Percentiles rank a stretch among this genome's conserved stretches.
Conservation (phyloP, 2,113 vertebrate species). For the Mastomys natalensis region DNA sequence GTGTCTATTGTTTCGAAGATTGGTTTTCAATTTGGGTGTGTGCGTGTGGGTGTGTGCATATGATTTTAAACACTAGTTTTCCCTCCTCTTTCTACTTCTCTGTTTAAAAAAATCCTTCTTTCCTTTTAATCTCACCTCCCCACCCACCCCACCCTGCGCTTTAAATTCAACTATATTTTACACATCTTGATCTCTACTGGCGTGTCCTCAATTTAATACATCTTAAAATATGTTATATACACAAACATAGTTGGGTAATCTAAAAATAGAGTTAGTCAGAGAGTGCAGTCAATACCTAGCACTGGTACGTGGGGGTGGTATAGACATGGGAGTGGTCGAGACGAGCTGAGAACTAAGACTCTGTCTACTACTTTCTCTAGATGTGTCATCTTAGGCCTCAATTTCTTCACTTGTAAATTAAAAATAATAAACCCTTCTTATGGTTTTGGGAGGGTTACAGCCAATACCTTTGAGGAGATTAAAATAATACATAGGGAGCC, state of each 20-base stretch:
- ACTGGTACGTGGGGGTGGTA: too few relatives aligned
- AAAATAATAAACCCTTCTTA: background rate
- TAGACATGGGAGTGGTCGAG: too few relatives aligned
- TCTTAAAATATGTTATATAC: conserved; percentile 12
- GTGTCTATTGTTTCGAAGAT: background rate
- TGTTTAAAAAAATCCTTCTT: background rate
- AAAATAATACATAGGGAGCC: background rate
- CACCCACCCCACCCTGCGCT: background rate
- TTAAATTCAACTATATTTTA: background rate
- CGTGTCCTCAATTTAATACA: background rate
- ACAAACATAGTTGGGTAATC: background rate
- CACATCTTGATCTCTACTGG: background rate
- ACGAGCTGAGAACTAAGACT: background rate
- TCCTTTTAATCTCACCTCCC: background rate
- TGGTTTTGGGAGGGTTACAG: background rate
- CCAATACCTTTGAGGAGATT: background rate
- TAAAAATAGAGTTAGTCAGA: background rate
- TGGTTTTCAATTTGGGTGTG: background rate
- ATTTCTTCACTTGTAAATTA: background rate
- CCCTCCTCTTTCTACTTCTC: background rate
- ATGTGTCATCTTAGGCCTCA: background rate
- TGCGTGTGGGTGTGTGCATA: background rate
- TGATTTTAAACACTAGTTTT: background rate
- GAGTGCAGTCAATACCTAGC: background rate
- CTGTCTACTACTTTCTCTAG: background rate